These are phyloP conservation scores for Plusia festucae DNA, from an alignment of 2,888 invertebrate species.

Conservation along the genomic window DNA sequence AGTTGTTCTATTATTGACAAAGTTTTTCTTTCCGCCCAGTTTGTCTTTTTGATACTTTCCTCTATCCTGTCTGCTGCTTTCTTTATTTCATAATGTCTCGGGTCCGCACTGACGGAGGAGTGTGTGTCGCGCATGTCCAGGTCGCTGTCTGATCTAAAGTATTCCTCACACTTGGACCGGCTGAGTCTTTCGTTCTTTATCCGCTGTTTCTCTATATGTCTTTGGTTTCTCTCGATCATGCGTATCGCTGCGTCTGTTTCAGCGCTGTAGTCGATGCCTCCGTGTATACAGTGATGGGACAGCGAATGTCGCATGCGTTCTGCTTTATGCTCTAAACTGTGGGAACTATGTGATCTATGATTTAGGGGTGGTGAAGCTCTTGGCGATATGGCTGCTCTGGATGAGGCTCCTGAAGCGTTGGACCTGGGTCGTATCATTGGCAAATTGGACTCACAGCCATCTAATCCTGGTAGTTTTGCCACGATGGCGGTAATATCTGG, in stretches of 20 bases:
- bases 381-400: conserved; percentile 82
- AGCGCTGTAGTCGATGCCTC: conserved; percentile 87
- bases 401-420: conserved; percentile 89
- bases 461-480: conserved; percentile 90
- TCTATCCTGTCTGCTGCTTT: conserved; percentile 83
- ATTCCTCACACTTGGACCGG: conserved; percentile 80
- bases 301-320: conserved; percentile 82
- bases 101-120: conserved; percentile 65
- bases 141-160: conserved; percentile 82
- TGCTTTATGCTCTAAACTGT: conserved; percentile 83
- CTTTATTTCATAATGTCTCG: conserved; percentile 76
- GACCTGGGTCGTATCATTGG: conserved; percentile 88
- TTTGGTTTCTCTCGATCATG: conserved; percentile 90
- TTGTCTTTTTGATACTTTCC: conserved; percentile 86
- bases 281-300: conserved; percentile 85
- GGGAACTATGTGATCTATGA: conserved; percentile 83
- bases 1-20: conserved; percentile 85
- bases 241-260: conserved; percentile 89
- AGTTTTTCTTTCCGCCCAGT: conserved; percentile 86
- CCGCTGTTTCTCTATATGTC: conserved; percentile 89
- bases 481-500: conserved; percentile 94
- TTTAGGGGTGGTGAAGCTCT: conserved; percentile 73
- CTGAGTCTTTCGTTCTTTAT: conserved; percentile 81
- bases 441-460: conserved; percentile 79
- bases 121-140: conserved; percentile 73